Evolutionary conservation across 2,797 vertebrate species (phyloP), one percentile per base, ranked within the genome.

Genomic region (Peromyscus nudipes): DNA sequence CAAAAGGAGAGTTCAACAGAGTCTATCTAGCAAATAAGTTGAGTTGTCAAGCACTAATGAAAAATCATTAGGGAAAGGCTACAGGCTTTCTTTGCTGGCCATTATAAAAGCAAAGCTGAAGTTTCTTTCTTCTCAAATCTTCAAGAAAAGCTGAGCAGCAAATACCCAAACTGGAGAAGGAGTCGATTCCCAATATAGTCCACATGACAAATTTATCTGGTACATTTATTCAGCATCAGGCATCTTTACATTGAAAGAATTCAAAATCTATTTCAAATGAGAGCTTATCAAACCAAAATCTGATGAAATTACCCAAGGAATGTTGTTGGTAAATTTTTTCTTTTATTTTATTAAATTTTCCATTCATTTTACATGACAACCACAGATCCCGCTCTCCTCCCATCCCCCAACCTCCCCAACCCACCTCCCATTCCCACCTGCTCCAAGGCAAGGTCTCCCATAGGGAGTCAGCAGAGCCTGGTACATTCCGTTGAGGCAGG

Each of bases 251-350:
- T 37, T 71, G 91, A 96, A 95, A 91, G 11, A 91, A 94, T 84
- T 87, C 29, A 94, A 92, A 97, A 80, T 95, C 89, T 87, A 46
- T 79, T 93, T 94, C 65, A 73, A 62, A 96, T 80, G 71, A 82
- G 86, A 96, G 91, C 76, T 82, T 60, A 46, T 19, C 6, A 94
- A 95, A 93, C 79, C 43, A 27, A 82, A 34, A 92, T 84, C 71
- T 94, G 89, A 94, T 65, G 57, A 89, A 79, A 92, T 82, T 92
- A 76, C 34, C 3, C 16, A 1, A 34, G 37, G 65, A 81, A 87
- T 82, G 11, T 49, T 86, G 19, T 92, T 94, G 82, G 55, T 93
- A 95, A 97, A 93, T 43, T 91, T 52, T 52, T 52, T 52, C 13
- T 13, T 14, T 52, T 49, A 52, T 52, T 52, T 52, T 52, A 52